Conservation (phyloP, 2,797 vertebrate genomes). For the Clarias fuscus region DNA sequence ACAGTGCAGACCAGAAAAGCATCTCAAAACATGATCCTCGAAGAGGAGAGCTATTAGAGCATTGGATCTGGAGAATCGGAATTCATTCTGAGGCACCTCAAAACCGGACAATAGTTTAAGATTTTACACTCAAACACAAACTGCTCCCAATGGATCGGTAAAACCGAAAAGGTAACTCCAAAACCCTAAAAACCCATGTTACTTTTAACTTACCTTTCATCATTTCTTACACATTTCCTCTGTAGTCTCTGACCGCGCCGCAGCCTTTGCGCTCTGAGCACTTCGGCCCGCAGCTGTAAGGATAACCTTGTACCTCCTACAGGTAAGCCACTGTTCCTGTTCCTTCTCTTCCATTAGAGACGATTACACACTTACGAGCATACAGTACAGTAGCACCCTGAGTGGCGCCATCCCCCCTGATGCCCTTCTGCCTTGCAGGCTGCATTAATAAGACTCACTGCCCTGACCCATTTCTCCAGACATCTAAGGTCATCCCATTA, state of each 20-base stretch:
- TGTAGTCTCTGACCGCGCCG: not conserved
- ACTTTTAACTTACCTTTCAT: not conserved
- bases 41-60: not conserved
- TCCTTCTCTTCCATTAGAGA: conserved; percentile 40
- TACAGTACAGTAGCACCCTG: conserved; percentile 6
- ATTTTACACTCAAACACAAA: not conserved
- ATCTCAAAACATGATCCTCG: not conserved
- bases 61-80: not conserved
- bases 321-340: conserved; percentile 30
- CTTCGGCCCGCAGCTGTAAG: not conserved
- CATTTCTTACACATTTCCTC: not conserved
- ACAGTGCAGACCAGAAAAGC: not conserved
- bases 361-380: conserved; percentile 39
- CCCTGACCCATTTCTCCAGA: conserved; percentile 52
- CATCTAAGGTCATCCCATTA: conserved; percentile 28
- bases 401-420: conserved; percentile 17
- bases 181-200: not conserved
- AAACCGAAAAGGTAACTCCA: not conserved
- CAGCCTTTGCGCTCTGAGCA: not conserved
- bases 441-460: conserved; percentile 49
- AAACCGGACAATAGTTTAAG: not conserved
- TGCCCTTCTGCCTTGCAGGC: conserved; percentile 36
- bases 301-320: conserved; percentile 28
- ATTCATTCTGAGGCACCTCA: not conserved
- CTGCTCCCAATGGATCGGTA: not conserved